Conservation (phyloP, 1,140 invertebrate species). For the Triops longicaudatus region DNA sequence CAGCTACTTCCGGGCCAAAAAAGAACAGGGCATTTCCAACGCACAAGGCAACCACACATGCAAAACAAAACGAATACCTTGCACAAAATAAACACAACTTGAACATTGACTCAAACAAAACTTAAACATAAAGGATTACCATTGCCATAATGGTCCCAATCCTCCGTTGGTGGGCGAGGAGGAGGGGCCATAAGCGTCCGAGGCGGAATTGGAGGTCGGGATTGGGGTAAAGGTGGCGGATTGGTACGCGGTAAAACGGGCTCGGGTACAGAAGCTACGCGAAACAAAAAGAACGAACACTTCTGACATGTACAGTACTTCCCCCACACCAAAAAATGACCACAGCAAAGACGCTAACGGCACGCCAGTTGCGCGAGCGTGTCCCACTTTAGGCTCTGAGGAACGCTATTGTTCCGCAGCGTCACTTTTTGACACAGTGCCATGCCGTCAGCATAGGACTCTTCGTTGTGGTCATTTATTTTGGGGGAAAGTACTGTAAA, state of each 20-base stretch:
- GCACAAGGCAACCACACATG: too few species aligned
- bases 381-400: too few species aligned
- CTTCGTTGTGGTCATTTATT: too few species aligned
- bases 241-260: constrained; percentile 25
- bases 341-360: neutral
- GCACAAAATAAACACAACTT: constrained; percentile 16
- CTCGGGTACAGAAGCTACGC: constrained; percentile 17
- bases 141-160: constrained; percentile 19
- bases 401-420: too few species aligned
- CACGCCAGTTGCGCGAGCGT: too few species aligned
- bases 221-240: constrained; percentile 28
- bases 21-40: too few species aligned
- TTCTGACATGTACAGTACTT: constrained; percentile 7
- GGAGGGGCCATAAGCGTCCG: constrained; percentile 18
- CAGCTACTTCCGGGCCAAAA: too few species aligned
- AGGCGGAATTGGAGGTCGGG: constrained; percentile 26
- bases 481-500: too few species aligned
- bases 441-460: too few species aligned
- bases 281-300: constrained; percentile 17
- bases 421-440: too few species aligned
- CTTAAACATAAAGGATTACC: constrained; percentile 16
- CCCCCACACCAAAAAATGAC: neutral
- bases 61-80: neutral
- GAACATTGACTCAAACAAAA: too few species aligned
- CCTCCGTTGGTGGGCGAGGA: constrained; percentile 9